A percentile compares a stretch with the other conserved stretches of the same genome.
phyloP scores from a whole-genome alignment of 2,113 vertebrate genomes.

The Hippocampus comes region DNA sequence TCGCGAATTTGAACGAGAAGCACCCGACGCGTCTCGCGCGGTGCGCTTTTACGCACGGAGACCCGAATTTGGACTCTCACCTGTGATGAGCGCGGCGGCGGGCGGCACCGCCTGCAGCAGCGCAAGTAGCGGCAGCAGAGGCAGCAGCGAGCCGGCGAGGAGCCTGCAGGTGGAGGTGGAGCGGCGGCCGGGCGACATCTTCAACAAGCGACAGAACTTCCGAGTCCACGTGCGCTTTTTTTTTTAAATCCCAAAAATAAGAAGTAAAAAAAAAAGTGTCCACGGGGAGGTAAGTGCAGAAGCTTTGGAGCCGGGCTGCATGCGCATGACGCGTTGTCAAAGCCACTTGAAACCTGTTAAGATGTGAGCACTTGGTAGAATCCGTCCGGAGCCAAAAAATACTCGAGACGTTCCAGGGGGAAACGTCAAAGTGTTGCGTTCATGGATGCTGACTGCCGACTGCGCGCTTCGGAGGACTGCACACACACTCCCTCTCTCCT shows the following conservation, averaged over 20 bases:
- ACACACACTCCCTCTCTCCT: conserved; percentile 11
- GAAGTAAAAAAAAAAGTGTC: background rate
- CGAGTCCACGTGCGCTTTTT: background rate
- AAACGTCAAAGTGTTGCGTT: background rate
- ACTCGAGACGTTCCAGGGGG: background rate
- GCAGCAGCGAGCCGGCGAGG: conserved; percentile 35
- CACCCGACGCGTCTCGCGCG: background rate
- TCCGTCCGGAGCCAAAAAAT: conserved; percentile 9
- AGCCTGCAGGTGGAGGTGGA: conserved; percentile 57
- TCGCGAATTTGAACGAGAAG: too few species aligned
- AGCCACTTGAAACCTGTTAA: background rate
- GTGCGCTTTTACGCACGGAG: conserved; percentile 46
- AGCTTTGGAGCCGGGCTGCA: background rate
- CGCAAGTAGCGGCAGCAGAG: conserved; percentile 32
- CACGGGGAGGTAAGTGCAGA: background rate
- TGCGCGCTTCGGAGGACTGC: conserved; percentile 27
- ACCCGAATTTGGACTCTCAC: conserved; percentile 37
- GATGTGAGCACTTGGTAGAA: background rate
- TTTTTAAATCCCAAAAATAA: background rate
- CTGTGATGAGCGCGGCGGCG: conserved; percentile 72
- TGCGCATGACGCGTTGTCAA: background rate
- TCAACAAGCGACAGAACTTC: conserved; percentile 11
- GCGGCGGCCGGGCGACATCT: conserved; percentile 54
- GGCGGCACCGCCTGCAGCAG: conserved; percentile 59
- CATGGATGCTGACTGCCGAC: conserved; percentile 48